Percentiles rank a stretch among this genome's conserved stretches.
These are phyloP conservation scores for Apeltes quadracus DNA, from an alignment of 2,113 vertebrate genomes.

Conservation along the genomic window DNA sequence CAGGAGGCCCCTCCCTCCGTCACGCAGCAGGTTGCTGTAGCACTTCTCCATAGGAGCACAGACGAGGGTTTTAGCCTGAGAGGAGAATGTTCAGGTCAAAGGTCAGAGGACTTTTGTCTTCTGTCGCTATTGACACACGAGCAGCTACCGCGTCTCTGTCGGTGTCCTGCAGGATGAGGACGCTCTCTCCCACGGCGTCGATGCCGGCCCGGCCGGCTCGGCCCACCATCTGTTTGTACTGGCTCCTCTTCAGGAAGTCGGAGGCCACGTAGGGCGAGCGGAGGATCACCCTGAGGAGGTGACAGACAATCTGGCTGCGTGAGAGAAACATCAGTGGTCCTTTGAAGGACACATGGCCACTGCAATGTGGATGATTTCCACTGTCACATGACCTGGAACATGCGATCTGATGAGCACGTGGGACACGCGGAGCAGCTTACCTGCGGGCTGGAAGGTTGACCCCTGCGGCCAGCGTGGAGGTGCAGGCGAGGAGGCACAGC, in stretches of 20 bases:
- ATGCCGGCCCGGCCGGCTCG: conserved; percentile 95
- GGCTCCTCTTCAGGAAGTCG: conserved; percentile 91
- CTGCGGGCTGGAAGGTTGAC: conserved; percentile 96
- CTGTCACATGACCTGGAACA: too few species aligned
- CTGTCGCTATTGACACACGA: too few species aligned
- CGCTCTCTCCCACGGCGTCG: conserved; percentile 90
- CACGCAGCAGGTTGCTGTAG: conserved; percentile 86
- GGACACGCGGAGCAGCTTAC: conserved; percentile 69
- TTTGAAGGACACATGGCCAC: too few species aligned
- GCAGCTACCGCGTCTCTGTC: conserved; percentile 84
- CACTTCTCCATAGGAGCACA: conserved; percentile 89
- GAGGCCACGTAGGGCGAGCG: conserved; percentile 91
- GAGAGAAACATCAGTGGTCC: too few species aligned
- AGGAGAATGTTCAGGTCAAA: conserved; percentile 1
- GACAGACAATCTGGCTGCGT: too few species aligned
- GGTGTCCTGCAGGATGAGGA: conserved; percentile 91
- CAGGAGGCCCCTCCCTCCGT: conserved; percentile 84
- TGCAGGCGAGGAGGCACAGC: conserved; percentile 93
- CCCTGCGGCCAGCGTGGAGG: conserved; percentile 94
- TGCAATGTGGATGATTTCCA: too few species aligned
- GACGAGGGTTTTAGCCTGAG: conserved; percentile 85
- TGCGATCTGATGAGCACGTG: too few species aligned
- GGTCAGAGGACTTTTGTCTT: too few species aligned
- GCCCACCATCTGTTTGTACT: conserved; percentile 97
- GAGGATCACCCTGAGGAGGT: conserved; percentile 89